These are phyloP conservation scores for Synergus umbraculus DNA, from an alignment of 2,888 invertebrate species.

Conservation along the genomic window DNA sequence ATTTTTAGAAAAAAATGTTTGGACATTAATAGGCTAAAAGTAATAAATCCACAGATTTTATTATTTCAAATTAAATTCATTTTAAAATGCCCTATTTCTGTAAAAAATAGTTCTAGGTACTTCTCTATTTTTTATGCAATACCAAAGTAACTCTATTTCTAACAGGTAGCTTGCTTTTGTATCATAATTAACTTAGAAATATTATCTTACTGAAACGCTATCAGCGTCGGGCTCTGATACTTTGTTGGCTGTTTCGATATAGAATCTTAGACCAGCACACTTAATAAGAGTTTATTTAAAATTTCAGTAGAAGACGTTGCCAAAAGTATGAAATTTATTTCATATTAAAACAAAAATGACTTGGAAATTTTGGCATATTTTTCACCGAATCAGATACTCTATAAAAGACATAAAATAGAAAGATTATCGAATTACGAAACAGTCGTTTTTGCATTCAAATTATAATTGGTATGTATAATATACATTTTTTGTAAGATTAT, in stretches of 20 bases:
- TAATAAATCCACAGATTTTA: too few species aligned
- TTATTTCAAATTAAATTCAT: not conserved
- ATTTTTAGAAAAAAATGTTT: too few species aligned
- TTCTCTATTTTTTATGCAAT: not conserved
- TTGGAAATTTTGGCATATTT: too few species aligned
- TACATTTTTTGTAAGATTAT: not conserved
- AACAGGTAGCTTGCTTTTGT: not conserved
- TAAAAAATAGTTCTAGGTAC: not conserved
- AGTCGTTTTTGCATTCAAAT: not conserved
- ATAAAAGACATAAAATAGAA: too few species aligned
- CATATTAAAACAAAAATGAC: too few species aligned
- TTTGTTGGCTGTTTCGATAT: not conserved
- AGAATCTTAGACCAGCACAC: not conserved
- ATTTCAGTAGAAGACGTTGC: not conserved
- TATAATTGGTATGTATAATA: not conserved
- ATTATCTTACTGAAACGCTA: not conserved
- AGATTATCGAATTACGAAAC: not conserved
- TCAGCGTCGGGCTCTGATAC: not conserved
- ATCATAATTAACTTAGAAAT: not conserved
- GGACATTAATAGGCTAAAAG: too few species aligned
- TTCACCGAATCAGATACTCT: too few species aligned
- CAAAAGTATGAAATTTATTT: too few species aligned
- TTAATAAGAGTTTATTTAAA: not conserved
- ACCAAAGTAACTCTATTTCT: not conserved
- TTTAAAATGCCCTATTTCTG: not conserved